Evolutionary conservation across 2,888 invertebrate species (phyloP).

Genomic region (Arge pagana): DNA sequence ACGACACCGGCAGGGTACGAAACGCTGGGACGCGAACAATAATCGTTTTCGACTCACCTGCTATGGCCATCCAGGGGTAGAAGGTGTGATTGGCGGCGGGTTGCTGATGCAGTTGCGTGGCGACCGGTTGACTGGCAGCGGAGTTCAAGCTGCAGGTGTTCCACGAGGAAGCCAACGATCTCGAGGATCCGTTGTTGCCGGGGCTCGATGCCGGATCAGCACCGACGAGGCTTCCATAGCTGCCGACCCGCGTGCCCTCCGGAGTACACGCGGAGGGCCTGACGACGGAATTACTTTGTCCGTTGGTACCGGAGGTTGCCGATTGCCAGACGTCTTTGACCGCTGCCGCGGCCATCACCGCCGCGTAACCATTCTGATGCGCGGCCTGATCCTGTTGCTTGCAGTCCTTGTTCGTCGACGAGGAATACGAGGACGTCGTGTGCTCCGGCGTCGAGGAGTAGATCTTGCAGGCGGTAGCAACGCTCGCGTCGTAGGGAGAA

Average conservation of each 20-base stretch:
- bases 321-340: conserved; percentile 71
- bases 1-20: too few relatives aligned
- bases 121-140: conserved; percentile 75
- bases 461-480: conserved; percentile 83
- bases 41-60: conserved; percentile 81
- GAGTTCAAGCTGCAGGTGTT: conserved; percentile 87
- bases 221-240: conserved; percentile 79
- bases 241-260: conserved; percentile 75
- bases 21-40: conserved; percentile 1
- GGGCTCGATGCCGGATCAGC: conserved; percentile 77
- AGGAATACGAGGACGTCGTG: conserved; percentile 62
- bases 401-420: conserved; percentile 73
- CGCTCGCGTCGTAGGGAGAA: conserved; percentile 89
- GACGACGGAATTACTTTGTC: conserved; percentile 65
- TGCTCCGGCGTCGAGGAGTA: conserved; percentile 72
- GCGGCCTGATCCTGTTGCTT: conserved; percentile 65
- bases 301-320: conserved; percentile 72
- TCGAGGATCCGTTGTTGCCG: conserved; percentile 64
- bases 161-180: conserved; percentile 78
- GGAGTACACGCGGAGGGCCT: conserved; percentile 90
- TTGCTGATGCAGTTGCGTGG: conserved; percentile 84
- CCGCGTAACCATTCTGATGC: conserved; percentile 69
- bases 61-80: conserved; percentile 98
- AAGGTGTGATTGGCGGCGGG: conserved; percentile 91
- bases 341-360: conserved; percentile 70